These are phyloP conservation scores for Drosophila melanogaster DNA, from an alignment of 1,140 invertebrate genomes.

Conservation along the genomic window DNA sequence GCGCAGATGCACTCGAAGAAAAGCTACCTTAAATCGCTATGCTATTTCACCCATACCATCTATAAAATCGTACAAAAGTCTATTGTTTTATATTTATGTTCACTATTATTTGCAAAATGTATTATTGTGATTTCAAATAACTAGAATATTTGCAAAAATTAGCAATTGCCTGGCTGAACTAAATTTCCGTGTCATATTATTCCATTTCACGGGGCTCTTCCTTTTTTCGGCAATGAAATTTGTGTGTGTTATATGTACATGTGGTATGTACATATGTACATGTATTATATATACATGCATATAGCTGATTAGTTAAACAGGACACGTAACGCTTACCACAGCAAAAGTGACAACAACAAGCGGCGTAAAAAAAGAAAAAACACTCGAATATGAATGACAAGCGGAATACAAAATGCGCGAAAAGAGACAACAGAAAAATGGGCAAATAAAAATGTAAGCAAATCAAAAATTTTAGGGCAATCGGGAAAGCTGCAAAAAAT, in stretches of 20 bases:
- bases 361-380: slow-evolving; percentile 6
- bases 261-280: background rate
- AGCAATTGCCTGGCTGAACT: slow-evolving; percentile 7
- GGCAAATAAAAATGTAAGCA: slow-evolving; percentile 52
- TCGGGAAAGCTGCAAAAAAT: slow-evolving; percentile 10
- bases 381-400: slow-evolving; percentile 70
- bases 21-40: background rate
- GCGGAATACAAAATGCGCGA: slow-evolving; percentile 44
- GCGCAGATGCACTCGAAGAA: slow-evolving; percentile 30
- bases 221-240: too few species aligned
- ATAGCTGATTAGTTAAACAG: slow-evolving; percentile 69
- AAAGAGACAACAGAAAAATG: slow-evolving; percentile 10
- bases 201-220: slow-evolving; percentile 37
- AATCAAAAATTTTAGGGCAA: slow-evolving; percentile 38
- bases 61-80: too few species aligned
- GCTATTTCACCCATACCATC: too few species aligned
- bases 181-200: slow-evolving; percentile 35
- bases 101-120: too few species aligned
- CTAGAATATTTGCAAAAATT: too few species aligned
- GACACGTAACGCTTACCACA: slow-evolving; percentile 74
- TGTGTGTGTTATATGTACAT: too few species aligned
- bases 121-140: background rate
- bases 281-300: background rate
- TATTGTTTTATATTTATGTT: too few species aligned
- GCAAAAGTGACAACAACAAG: slow-evolving; percentile 67